Percentiles rank a stretch among this genome's conserved stretches.
Conservation (phyloP, 2,113 vertebrate species). For the Leptosomus discolor region DNA sequence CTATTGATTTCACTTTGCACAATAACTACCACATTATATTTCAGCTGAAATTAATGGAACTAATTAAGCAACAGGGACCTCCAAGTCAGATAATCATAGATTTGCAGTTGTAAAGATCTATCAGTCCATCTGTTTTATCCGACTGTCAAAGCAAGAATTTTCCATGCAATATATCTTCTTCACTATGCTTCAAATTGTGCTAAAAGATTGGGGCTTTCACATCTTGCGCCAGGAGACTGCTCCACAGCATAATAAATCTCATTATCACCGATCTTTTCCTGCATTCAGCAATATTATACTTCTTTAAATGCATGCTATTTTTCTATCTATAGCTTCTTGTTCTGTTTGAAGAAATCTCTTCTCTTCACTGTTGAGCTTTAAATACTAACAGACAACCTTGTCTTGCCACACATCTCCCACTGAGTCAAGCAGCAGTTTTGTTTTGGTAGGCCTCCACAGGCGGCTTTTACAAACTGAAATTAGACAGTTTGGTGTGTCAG, state of each 20-base stretch:
- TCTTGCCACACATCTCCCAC: background rate
- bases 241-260: background rate
- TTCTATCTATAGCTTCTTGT: background rate
- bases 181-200: background rate
- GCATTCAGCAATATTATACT: background rate
- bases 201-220: background rate
- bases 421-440: background rate
- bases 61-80: background rate
- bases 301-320: background rate
- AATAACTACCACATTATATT: background rate
- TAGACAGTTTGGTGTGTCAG: background rate
- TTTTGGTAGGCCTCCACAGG: background rate
- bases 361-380: background rate
- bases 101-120: background rate
- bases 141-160: background rate
- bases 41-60: background rate
- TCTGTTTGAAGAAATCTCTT: background rate
- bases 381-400: background rate
- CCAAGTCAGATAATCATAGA: background rate
- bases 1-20: background rate
- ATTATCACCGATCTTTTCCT: background rate
- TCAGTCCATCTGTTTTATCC: background rate
- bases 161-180: background rate
- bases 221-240: background rate
- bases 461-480: background rate